A percentile compares a stretch with the other conserved stretches of the same genome.
Evolutionary conservation across 2,888 invertebrate genomes (phyloP).

Genomic region (Troilus luridus): DNA sequence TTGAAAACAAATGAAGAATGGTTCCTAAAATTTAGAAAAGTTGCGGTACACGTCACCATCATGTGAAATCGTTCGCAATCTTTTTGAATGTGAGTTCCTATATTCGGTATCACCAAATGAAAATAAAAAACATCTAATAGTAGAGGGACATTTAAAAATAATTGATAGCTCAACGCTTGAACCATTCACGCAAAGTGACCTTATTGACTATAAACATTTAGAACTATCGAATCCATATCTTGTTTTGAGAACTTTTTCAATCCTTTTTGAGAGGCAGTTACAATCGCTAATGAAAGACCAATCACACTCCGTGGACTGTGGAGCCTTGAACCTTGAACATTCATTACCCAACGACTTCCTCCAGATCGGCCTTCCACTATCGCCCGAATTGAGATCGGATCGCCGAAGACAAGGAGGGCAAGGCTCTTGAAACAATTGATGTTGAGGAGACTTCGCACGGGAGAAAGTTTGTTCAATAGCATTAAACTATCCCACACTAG

Average conservation of each 20-base stretch:
- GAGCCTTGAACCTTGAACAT: background rate
- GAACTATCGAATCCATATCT: background rate
- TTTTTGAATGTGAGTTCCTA: too few species aligned
- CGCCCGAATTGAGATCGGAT: background rate
- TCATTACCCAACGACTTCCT: conserved; percentile 13
- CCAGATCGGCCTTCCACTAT: conserved; percentile 25
- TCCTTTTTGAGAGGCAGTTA: background rate
- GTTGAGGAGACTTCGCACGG: conserved; percentile 7
- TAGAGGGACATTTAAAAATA: background rate
- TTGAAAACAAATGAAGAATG: too few species aligned
- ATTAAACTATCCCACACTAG: background rate
- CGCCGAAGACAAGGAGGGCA: conserved; percentile 3
- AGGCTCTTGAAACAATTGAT: conserved; percentile 1
- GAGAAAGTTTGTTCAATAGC: background rate
- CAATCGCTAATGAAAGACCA: background rate
- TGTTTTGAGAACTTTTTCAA: background rate
- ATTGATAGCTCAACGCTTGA: background rate
- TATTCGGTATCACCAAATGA: too few species aligned
- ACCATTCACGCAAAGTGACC: background rate
- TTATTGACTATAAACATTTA: background rate
- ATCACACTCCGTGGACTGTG: background rate
- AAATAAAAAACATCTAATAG: background rate
- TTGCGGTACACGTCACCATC: too few species aligned
- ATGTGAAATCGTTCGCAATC: too few species aligned
- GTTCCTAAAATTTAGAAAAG: too few species aligned